Percentiles rank a stretch among this genome's conserved stretches.
Evolutionary conservation across 2,113 vertebrate species (phyloP).

Genomic region (Stictonetta naevosa): DNA sequence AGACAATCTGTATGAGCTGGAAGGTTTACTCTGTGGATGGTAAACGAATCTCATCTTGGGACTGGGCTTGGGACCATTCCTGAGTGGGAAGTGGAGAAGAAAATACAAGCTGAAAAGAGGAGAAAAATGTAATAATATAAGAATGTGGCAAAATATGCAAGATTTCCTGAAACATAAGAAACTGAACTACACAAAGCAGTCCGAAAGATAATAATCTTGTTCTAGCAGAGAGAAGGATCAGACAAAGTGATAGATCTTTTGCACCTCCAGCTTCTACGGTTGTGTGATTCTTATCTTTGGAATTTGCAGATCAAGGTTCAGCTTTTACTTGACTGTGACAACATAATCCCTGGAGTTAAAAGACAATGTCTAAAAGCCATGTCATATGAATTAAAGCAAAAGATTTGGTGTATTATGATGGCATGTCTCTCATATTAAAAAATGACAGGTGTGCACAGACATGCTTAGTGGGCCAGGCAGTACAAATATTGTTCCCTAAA

Average conservation of each 20-base stretch:
- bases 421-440: slow-evolving; percentile 50
- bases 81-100: neutral
- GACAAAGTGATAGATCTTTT: slow-evolving; percentile 17
- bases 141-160: neutral
- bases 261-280: slow-evolving; percentile 14
- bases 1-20: neutral
- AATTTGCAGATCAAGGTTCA: slow-evolving; percentile 59
- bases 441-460: slow-evolving; percentile 61
- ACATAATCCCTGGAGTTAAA: slow-evolving; percentile 61
- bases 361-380: slow-evolving; percentile 66
- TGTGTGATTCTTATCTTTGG: slow-evolving; percentile 51
- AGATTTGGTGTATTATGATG: slow-evolving; percentile 30
- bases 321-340: slow-evolving; percentile 58
- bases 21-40: neutral
- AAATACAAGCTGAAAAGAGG: neutral
- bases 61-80: neutral
- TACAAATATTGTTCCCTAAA: slow-evolving; percentile 62
- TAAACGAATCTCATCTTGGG: neutral
- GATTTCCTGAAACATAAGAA: neutral
- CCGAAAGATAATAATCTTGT: neutral
- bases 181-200: neutral
- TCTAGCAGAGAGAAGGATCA: neutral
- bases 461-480: slow-evolving; percentile 20
- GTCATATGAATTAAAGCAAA: slow-evolving; percentile 49
- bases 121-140: neutral